A percentile compares a stretch with the other conserved stretches of the same genome.
These are phyloP conservation scores for Meloidogyne chitwoodi DNA, from an alignment of 1,140 invertebrate species.

Conservation along the genomic window DNA sequence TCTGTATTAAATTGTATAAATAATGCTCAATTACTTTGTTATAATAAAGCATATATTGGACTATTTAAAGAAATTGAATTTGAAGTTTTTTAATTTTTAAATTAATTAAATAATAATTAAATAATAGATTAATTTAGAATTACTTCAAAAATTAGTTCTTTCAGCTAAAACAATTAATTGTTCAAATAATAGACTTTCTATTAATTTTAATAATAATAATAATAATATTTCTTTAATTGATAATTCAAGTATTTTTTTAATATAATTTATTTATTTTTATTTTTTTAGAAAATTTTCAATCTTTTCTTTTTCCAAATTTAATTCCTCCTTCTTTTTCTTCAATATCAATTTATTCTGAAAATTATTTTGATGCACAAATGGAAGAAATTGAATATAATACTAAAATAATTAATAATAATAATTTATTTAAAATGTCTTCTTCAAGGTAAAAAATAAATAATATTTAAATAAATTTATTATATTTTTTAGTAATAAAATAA, in stretches of 20 bases:
- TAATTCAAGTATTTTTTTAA: not conserved
- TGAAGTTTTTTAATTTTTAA: not conserved
- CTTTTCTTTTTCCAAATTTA: not conserved
- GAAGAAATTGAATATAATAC: not conserved
- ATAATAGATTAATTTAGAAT: not conserved
- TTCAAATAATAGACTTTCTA: not conserved
- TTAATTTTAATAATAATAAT: not conserved
- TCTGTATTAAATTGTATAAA: conserved; percentile 13
- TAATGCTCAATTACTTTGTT: not conserved
- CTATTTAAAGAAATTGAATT: conserved; percentile 17
- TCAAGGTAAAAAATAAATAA: too few relatives aligned
- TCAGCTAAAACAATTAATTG: not conserved
- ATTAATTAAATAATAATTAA: too few relatives aligned
- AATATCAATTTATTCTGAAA: not conserved
- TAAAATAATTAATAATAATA: too few relatives aligned
- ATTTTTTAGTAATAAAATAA: too few relatives aligned
- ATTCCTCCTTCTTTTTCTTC: not conserved
- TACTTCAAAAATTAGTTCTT: not conserved
- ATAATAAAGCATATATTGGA: not conserved
- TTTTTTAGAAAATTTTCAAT: not conserved
- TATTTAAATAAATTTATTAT: too few relatives aligned
- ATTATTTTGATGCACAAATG: not conserved
- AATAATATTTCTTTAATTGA: not conserved
- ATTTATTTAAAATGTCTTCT: too few relatives aligned
- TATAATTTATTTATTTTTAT: not conserved